Evolutionary conservation across 2,888 invertebrate genomes (phyloP).

Genomic region (Plagiodera versicolora): DNA sequence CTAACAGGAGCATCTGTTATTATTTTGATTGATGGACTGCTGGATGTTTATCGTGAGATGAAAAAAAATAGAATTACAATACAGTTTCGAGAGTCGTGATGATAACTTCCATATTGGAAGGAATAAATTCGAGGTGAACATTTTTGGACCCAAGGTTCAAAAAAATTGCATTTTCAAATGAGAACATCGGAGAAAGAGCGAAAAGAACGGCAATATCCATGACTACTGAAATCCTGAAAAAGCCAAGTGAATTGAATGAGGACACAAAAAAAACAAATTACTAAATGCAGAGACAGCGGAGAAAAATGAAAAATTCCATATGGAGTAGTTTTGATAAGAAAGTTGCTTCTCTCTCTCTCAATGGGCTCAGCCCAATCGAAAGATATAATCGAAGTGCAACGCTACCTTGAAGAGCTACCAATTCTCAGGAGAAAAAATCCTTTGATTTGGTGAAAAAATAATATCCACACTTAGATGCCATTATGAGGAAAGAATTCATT

Average conservation of each 20-base stretch:
- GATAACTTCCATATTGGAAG: constrained; percentile 12
- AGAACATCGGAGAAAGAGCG: constrained; percentile 1
- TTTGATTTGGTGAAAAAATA: constrained; percentile 28
- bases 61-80: constrained; percentile 2
- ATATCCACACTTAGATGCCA: constrained; percentile 19
- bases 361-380: constrained; percentile 18
- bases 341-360: constrained; percentile 11
- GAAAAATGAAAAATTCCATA: constrained; percentile 2
- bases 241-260: background rate
- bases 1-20: constrained; percentile 26
- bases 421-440: constrained; percentile 21
- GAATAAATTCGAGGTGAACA: constrained; percentile 24
- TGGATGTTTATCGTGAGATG: constrained; percentile 15
- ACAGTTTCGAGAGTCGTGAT: constrained; percentile 1
- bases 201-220: constrained; percentile 12
- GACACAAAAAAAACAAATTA: background rate
- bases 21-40: constrained; percentile 20
- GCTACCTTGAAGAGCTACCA: constrained; percentile 27
- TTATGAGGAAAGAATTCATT: constrained; percentile 22
- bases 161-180: constrained; percentile 28
- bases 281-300: background rate
- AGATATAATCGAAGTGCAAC: constrained; percentile 28
- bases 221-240: background rate
- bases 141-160: constrained; percentile 35
- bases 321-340: constrained; percentile 16